Base-by-base conservation (phyloP, 1,140 invertebrate species). In the Matsumurasca onukii region DNA sequence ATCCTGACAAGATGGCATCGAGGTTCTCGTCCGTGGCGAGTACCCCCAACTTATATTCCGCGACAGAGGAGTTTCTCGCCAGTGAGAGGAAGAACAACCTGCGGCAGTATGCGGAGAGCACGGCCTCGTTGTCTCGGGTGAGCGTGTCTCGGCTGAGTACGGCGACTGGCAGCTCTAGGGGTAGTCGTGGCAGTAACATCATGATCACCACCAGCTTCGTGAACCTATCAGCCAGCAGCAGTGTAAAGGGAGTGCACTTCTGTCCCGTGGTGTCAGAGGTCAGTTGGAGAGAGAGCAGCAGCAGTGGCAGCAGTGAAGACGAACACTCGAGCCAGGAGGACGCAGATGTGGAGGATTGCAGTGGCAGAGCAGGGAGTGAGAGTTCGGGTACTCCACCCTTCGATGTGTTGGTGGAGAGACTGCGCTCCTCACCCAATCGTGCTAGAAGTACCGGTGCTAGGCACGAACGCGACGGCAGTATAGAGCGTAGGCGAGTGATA, bases 181-280 rank as follows among this genome's bases (percentile, higher is more conserved):
- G 55, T 2, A 59, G 55, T 59, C 55, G 66, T 30, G 72, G 74
- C 5, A 74, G 73, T 64, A 75, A 75, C 25, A 71, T 75, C 3
- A 70, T 72, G 69, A 76, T 75, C 30, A 77, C 75, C 20, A 77
- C 75, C 9, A 76, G 74, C 69, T 75, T 74, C 45, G 67, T 75
- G 22, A 74, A 71, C 34, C 62, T 75, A 0, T 79, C 78, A 29
- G 80, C 80, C 57, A 80, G 55, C 5, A 71, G 69, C 29, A 72
- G 70, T 62, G 69, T 63, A 9, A 80, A 84, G 75, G 84, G 84
- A 31, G 86, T 88, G 0, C 86, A 86, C 68, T 91, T 91, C 73
- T 88, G 86, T 73, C 88, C 88, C 0, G 84, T 90, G 31, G 88
- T 90, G 1, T 85, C 86, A 20, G 87, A 90, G 76, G 88, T 90